Evolutionary conservation across 2,888 invertebrate species (phyloP).

Genomic region (Cybosia mesomella): DNA sequence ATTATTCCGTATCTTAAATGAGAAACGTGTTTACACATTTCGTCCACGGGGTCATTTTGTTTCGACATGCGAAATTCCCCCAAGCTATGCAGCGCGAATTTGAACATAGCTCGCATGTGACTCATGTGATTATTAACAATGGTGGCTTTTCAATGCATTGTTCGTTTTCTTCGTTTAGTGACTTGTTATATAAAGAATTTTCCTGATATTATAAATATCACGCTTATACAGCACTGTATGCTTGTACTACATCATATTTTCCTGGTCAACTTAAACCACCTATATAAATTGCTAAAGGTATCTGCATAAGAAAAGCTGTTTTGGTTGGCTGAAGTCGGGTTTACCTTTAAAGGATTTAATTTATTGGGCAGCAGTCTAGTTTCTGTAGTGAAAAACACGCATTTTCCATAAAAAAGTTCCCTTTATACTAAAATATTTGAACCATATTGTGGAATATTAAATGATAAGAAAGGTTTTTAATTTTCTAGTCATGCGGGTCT

Average conservation of each 20-base stretch:
- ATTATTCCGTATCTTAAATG: background rate
- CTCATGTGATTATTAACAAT: slow-evolving; percentile 43
- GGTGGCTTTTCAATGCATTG: slow-evolving; percentile 38
- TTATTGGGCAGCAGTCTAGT: background rate
- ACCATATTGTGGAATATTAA: no score
- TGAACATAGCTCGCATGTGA: slow-evolving; percentile 35
- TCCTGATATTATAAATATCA: background rate
- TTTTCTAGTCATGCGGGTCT: background rate
- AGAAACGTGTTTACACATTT: slow-evolving; percentile 18
- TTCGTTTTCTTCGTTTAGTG: slow-evolving; percentile 34
- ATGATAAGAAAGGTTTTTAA: background rate
- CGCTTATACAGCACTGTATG: background rate
- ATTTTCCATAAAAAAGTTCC: no score
- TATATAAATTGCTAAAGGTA: background rate
- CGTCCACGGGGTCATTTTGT: slow-evolving; percentile 26
- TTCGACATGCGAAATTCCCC: slow-evolving; percentile 28
- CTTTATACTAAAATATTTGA: background rate
- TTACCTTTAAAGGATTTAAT: background rate
- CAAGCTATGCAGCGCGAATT: slow-evolving; percentile 31
- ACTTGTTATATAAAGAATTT: slow-evolving; percentile 12
- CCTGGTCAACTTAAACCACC: no score
- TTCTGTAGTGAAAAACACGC: no score
- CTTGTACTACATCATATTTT: background rate
- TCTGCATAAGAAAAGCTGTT: background rate
- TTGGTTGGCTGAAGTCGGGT: background rate